Percentiles rank a stretch among this genome's conserved stretches.
Evolutionary conservation across 2,797 vertebrate species (phyloP).

Genomic region (Darevskia mixta): DNA sequence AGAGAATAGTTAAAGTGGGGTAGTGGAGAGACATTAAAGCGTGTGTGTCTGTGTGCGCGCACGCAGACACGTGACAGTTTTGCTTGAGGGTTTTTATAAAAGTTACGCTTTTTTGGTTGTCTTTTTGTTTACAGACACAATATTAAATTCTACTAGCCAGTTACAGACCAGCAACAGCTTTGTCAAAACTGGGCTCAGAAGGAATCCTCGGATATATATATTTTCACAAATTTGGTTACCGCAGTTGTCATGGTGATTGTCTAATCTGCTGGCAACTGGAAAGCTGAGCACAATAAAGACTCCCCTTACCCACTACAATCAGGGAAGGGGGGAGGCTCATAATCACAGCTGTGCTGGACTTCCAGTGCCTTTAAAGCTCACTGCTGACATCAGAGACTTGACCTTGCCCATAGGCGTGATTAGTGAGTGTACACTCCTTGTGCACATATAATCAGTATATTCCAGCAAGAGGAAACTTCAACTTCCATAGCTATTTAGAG

Average conservation of each 20-base stretch:
- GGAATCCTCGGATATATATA: background rate
- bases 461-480: background rate
- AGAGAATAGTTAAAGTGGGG: background rate
- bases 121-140: constrained; percentile 8
- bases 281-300: background rate
- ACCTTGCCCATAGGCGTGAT: background rate
- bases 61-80: background rate
- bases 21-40: background rate
- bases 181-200: background rate
- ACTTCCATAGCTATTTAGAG: too few relatives aligned
- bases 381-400: background rate
- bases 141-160: background rate
- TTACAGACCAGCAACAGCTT: background rate
- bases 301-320: background rate
- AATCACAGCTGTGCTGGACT: background rate
- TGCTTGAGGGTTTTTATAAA: background rate
- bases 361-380: too few relatives aligned
- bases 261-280: background rate
- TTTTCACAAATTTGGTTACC: background rate
- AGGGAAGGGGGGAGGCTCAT: background rate
- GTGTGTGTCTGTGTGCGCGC: too few relatives aligned
- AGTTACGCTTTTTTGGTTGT: background rate
- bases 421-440: background rate
- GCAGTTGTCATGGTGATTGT: background rate
- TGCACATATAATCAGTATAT: background rate